Evolutionary conservation across 2,888 invertebrate species (phyloP).

Genomic region (Pemphredon lugubris): DNA sequence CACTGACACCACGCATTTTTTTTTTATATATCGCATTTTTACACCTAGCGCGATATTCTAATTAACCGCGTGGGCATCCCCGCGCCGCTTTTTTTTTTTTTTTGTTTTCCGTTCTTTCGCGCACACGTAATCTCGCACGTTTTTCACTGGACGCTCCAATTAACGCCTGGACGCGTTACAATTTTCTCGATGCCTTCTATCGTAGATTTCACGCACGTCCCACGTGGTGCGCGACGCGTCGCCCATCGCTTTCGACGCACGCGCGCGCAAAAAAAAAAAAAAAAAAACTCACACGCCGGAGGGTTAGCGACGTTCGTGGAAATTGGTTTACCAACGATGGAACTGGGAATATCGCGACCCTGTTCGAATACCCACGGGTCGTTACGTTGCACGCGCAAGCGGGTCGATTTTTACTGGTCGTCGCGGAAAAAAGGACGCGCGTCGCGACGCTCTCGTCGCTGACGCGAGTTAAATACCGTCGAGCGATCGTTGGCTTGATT

Average conservation of each 20-base stretch:
- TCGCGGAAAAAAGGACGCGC: slow-evolving; percentile 3
- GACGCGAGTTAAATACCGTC: not conserved
- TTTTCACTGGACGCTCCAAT: not conserved
- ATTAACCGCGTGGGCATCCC: not conserved
- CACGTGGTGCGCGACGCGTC: too few species aligned
- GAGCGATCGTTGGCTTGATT: not conserved
- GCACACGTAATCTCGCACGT: not conserved
- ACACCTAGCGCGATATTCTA: slow-evolving; percentile 4
- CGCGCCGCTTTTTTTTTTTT: too few species aligned
- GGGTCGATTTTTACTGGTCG: slow-evolving; percentile 26
- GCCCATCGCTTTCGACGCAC: too few species aligned
- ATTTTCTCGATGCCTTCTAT: not conserved
- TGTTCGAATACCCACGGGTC: slow-evolving; percentile 49
- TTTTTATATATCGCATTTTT: not conserved
- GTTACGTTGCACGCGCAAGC: slow-evolving; percentile 47
- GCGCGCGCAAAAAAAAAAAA: not conserved
- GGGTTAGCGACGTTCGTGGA: slow-evolving; percentile 34
- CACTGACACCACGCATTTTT: not conserved
- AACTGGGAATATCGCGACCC: slow-evolving; percentile 39
- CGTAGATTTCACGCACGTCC: not conserved
- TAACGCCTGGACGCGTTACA: not conserved
- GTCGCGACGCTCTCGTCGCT: slow-evolving; percentile 5
- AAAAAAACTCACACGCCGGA: slow-evolving; percentile 15
- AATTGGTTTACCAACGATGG: slow-evolving; percentile 45
- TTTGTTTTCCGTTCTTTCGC: too few species aligned